These are phyloP conservation scores for Agrochola circellaris DNA, from an alignment of 2,888 invertebrate species.

Conservation along the genomic window DNA sequence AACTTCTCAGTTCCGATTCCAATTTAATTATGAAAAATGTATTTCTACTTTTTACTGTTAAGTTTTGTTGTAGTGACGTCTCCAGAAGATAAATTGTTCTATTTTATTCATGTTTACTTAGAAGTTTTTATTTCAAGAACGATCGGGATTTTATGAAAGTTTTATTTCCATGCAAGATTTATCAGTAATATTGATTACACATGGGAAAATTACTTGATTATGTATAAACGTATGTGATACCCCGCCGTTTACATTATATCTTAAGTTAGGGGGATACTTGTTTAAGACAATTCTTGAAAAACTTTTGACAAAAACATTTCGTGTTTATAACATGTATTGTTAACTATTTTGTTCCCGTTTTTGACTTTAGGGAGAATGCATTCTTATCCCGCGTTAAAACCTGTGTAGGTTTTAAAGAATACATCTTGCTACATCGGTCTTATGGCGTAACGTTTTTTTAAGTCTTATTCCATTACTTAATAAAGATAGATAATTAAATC, in stretches of 20 bases:
- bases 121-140: conserved; percentile 16
- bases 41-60: conserved; percentile 50
- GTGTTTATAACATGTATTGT: no score
- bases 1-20: conserved; percentile 68
- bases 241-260: neutral
- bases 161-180: neutral
- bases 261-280: no score
- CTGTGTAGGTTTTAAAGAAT: no score
- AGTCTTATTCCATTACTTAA: no score
- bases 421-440: no score
- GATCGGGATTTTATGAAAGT: neutral
- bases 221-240: neutral
- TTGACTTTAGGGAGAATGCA: no score
- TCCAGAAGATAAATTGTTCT: conserved; percentile 36
- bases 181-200: neutral
- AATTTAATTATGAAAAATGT: conserved; percentile 78
- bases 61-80: conserved; percentile 52
- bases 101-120: conserved; percentile 22
- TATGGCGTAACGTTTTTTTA: no score
- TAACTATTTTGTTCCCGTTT: no score
- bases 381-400: no score
- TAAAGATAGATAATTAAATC: no score
- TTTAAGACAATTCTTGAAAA: no score
- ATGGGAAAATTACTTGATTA: neutral
- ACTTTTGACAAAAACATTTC: no score